Conservation (phyloP, 2,113 vertebrate species). For the Gracilinanus agilis region DNA sequence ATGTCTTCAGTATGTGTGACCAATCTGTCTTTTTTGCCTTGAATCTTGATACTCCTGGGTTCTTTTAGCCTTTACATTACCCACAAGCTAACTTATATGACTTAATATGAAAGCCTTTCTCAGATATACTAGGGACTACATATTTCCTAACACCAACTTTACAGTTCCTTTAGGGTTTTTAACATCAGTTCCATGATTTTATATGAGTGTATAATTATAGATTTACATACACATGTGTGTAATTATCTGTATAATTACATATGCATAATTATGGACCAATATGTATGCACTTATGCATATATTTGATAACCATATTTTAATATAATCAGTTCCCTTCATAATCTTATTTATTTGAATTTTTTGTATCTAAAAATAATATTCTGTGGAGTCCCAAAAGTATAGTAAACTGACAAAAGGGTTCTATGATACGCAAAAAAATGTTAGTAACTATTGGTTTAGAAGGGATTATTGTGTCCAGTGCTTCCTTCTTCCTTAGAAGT, state of each 20-base stretch:
- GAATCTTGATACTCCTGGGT: not conserved
- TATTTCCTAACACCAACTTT: not conserved
- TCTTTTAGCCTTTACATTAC: not conserved
- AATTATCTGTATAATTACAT: not conserved
- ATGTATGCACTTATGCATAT: not conserved
- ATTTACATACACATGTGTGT: not conserved
- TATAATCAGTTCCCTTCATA: not conserved
- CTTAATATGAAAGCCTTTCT: not conserved
- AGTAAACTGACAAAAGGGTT: not conserved
- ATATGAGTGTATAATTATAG: too few species aligned
- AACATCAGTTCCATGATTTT: not conserved
- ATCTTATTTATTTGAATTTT: not conserved
- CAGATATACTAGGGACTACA: not conserved
- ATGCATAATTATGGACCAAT: too few species aligned
- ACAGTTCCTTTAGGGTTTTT: not conserved
- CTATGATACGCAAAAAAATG: not conserved
- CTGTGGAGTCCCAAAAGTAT: not conserved
- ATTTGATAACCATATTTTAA: not conserved
- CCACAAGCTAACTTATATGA: not conserved
- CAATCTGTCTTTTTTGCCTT: not conserved
- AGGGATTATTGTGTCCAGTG: not conserved
- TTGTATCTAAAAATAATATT: not conserved
- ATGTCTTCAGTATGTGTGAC: not conserved
- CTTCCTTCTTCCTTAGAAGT: not conserved
- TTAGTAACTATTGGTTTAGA: not conserved